Evolutionary conservation across 2,888 invertebrate genomes (phyloP).

Genomic region (Agrotis segetum): DNA sequence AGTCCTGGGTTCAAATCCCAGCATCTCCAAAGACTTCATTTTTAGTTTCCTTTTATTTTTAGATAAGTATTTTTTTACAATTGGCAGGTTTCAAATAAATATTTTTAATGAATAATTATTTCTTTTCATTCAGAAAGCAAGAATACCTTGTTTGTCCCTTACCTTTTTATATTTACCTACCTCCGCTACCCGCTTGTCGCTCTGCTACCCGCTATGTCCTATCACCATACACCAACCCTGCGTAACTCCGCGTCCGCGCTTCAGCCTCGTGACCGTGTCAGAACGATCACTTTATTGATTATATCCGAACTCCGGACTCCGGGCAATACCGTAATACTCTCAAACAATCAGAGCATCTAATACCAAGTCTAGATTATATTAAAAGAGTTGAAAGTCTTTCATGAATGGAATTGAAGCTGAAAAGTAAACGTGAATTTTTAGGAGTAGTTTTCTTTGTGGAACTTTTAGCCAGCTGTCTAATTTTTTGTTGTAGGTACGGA

Average conservation of each 20-base stretch:
- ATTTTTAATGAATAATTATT: too few species aligned
- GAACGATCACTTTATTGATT: slow-evolving; percentile 89
- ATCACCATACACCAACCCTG: slow-evolving; percentile 65
- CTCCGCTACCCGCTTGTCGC: slow-evolving; percentile 25
- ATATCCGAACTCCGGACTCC: slow-evolving; percentile 66
- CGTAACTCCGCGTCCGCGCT: slow-evolving; percentile 86
- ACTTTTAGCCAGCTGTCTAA: not conserved
- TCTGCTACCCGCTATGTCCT: slow-evolving; percentile 63
- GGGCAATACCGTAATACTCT: slow-evolving; percentile 64
- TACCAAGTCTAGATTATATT: slow-evolving; percentile 54
- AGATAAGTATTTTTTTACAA: too few species aligned
- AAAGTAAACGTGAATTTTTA: slow-evolving; percentile 57
- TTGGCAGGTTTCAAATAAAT: too few species aligned
- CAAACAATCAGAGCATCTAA: slow-evolving; percentile 48
- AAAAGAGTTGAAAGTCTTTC: slow-evolving; percentile 35
- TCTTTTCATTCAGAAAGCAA: not conserved
- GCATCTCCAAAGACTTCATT: slow-evolving; percentile 87
- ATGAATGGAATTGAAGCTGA: slow-evolving; percentile 47
- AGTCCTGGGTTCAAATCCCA: slow-evolving; percentile 83
- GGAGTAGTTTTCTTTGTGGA: slow-evolving; percentile 15
- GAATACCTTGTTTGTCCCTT: not conserved
- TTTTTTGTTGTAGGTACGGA: not conserved
- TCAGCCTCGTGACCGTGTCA: slow-evolving; percentile 88
- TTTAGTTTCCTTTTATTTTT: not conserved
- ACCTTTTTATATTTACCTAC: not conserved